Evolutionary conservation across 2,888 invertebrate species (phyloP).

Genomic region (Pollenia labialis): DNA sequence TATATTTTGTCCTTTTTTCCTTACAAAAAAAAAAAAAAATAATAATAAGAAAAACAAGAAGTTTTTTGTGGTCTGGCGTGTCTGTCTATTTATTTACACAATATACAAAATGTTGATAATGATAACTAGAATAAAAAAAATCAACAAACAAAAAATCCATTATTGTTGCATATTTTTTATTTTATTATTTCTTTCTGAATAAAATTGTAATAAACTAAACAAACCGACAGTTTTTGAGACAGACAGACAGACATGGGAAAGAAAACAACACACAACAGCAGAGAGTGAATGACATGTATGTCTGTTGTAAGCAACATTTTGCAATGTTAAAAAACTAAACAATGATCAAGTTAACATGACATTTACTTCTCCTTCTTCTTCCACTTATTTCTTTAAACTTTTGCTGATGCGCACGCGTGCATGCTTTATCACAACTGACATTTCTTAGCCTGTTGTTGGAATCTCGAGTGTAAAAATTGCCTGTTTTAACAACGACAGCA

Average conservation of each 20-base stretch:
- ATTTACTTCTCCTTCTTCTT: conserved; percentile 49
- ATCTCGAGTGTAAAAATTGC: conserved; percentile 36
- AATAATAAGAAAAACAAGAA: no score
- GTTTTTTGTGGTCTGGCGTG: conserved; percentile 20
- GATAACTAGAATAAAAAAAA: conserved; percentile 51
- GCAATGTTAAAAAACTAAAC: conserved; percentile 46
- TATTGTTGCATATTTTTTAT: background rate
- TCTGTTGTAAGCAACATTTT: conserved; percentile 32
- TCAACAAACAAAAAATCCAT: background rate
- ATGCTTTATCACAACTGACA: conserved; percentile 67
- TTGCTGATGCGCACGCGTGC: conserved; percentile 65
- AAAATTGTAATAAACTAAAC: conserved; percentile 57
- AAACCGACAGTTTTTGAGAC: conserved; percentile 50
- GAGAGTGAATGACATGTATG: conserved; percentile 42
- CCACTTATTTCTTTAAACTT: background rate
- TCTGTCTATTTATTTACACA: conserved; percentile 59
- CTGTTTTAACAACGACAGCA: conserved; percentile 7
- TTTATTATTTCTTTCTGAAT: conserved; percentile 2
- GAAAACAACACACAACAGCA: background rate
- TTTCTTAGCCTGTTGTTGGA: conserved; percentile 2
- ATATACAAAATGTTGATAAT: conserved; percentile 61
- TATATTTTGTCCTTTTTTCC: conserved; percentile 26
- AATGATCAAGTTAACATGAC: conserved; percentile 68
- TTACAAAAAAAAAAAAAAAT: background rate
- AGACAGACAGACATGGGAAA: conserved; percentile 26